Percentiles rank a stretch among this genome's conserved stretches.
phyloP scores from a whole-genome alignment of 1,140 invertebrate species.

The Pentalonia nigronervosa region DNA sequence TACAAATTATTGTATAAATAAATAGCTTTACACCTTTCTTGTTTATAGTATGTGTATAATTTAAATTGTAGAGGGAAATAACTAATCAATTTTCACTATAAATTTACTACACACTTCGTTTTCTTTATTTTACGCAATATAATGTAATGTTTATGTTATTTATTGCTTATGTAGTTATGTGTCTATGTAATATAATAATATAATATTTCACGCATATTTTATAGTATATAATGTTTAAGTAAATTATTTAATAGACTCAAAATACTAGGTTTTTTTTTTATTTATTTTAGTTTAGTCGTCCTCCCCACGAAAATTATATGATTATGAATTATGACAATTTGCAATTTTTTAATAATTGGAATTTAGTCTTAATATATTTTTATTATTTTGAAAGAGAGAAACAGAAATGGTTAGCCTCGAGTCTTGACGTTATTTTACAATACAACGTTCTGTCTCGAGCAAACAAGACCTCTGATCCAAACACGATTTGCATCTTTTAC shows the following conservation, averaged over 20 bases:
- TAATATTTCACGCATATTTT: too few species aligned
- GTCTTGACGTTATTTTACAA: not conserved
- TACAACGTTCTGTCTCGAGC: not conserved
- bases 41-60: not conserved
- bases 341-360: not conserved
- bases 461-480: not conserved
- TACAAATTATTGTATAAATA: not conserved
- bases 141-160: too few species aligned
- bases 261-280: not conserved
- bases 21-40: not conserved
- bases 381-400: not conserved
- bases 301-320: not conserved
- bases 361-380: too few species aligned
- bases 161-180: too few species aligned
- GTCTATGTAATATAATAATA: too few species aligned
- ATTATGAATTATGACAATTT: not conserved
- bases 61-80: not conserved
- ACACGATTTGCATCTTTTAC: conserved; percentile 22
- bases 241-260: not conserved
- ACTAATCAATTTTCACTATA: not conserved
- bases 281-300: not conserved
- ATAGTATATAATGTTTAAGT: not conserved
- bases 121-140: too few species aligned
- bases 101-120: not conserved
- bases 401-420: not conserved